A percentile compares a stretch with the other conserved stretches of the same genome.
phyloP scores from a whole-genome alignment of 1,140 invertebrate genomes.

The Trinorchestia longiramus region DNA sequence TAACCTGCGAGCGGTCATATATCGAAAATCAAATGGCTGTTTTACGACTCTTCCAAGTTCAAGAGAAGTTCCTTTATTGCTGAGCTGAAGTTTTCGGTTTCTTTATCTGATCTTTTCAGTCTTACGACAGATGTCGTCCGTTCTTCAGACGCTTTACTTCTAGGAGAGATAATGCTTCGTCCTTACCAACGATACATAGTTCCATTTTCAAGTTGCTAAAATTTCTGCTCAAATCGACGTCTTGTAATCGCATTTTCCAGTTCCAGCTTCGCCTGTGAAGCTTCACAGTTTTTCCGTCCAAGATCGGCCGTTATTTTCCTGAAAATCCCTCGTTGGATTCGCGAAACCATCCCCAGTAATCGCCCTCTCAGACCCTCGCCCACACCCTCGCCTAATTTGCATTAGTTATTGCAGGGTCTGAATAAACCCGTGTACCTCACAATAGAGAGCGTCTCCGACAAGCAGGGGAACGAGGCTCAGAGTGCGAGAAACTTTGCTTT shows the following conservation, averaged over 20 bases:
- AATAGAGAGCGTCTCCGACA: constrained; percentile 14
- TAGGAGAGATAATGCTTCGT: not conserved
- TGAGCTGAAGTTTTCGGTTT: not conserved
- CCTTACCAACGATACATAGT: not conserved
- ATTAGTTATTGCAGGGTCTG: constrained; percentile 28
- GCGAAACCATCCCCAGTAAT: not conserved
- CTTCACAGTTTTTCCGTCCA: not conserved
- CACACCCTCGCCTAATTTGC: constrained; percentile 37
- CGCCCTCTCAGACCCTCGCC: not conserved
- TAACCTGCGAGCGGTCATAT: not conserved
- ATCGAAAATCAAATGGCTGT: not conserved
- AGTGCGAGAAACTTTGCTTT: not conserved
- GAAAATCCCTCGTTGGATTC: constrained; percentile 14
- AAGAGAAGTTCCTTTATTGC: not conserved
- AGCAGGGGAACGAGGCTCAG: not conserved
- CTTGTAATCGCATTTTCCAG: not conserved
- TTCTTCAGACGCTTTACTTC: not conserved
- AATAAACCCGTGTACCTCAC: constrained; percentile 37
- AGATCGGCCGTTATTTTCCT: not conserved
- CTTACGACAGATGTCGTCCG: not conserved
- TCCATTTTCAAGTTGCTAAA: not conserved
- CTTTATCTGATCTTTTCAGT: not conserved
- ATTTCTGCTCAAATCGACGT: not conserved
- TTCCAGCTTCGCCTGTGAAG: not conserved
- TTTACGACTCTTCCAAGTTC: not conserved